Evolutionary conservation across 2,113 vertebrate species (phyloP).

Genomic region (Esox niger): DNA sequence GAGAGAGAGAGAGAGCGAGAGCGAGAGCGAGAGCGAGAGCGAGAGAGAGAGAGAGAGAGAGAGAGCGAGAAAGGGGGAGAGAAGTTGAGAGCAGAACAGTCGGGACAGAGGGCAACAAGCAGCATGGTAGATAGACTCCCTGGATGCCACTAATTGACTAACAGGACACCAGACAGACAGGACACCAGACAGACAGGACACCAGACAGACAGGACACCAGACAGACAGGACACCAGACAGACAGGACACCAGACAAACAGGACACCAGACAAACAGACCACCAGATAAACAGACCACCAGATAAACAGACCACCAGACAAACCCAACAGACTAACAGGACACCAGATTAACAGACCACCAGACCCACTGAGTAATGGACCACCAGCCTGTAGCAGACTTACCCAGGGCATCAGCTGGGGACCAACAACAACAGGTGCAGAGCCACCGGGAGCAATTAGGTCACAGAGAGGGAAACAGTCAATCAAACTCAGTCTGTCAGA

Average conservation of each 20-base stretch:
- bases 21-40: neutral
- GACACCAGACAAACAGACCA: neutral
- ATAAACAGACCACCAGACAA: no score
- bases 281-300: no score
- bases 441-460: conserved; percentile 11
- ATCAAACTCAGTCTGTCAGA: conserved; percentile 10
- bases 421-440: conserved; percentile 33
- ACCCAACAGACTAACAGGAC: no score
- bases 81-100: no score
- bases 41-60: neutral
- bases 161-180: neutral
- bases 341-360: no score
- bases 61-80: neutral
- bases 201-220: conserved; percentile 14
- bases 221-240: neutral
- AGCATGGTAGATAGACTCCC: no score
- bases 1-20: neutral
- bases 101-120: no score
- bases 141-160: no score
- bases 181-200: neutral
- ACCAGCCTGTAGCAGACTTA: conserved; percentile 55
- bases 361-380: conserved; percentile 3
- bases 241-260: conserved; percentile 11
- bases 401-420: conserved; percentile 69
- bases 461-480: conserved; percentile 43